phyloP scores from a whole-genome alignment of 2,888 invertebrate genomes.

The Graphium colonna region DNA sequence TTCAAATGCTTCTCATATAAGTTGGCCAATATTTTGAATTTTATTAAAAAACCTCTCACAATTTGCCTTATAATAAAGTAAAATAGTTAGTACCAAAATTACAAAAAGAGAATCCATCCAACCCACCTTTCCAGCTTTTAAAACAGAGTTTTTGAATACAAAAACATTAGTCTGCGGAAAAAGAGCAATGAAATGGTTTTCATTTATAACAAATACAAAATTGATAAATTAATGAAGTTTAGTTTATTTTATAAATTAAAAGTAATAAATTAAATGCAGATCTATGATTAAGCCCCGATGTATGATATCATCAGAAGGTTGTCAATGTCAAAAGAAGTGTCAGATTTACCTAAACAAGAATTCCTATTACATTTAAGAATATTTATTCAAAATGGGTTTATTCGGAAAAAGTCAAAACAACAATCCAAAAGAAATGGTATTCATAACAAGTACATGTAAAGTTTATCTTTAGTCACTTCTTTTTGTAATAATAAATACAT shows the following conservation, averaged over 20 bases:
- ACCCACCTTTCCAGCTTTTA: no score
- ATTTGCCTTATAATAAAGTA: no score
- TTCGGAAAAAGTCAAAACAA: conserved; percentile 92
- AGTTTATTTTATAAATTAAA: neutral
- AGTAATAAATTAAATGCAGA: neutral
- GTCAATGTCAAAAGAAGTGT: conserved; percentile 13
- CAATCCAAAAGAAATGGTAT: conserved; percentile 94
- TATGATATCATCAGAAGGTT: conserved; percentile 14
- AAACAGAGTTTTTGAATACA: no score
- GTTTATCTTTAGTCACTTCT: neutral
- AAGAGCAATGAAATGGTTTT: neutral
- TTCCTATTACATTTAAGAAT: conserved; percentile 24
- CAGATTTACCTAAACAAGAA: conserved; percentile 29
- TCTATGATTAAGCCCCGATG: neutral
- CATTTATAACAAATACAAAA: neutral
- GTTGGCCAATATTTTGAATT: no score
- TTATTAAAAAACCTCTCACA: neutral
- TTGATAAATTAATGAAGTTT: neutral
- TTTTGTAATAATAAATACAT: conserved; percentile 31
- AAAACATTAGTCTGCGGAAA: no score
- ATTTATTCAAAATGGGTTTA: conserved; percentile 84
- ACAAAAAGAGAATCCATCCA: no score
- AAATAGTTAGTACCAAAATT: neutral
- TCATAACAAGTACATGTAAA: neutral
- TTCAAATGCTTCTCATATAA: no score